Percentiles rank a stretch among this genome's conserved stretches.
These are phyloP conservation scores for Cranoglanis bouderius DNA, from an alignment of 2,113 vertebrate species.

Conservation along the genomic window DNA sequence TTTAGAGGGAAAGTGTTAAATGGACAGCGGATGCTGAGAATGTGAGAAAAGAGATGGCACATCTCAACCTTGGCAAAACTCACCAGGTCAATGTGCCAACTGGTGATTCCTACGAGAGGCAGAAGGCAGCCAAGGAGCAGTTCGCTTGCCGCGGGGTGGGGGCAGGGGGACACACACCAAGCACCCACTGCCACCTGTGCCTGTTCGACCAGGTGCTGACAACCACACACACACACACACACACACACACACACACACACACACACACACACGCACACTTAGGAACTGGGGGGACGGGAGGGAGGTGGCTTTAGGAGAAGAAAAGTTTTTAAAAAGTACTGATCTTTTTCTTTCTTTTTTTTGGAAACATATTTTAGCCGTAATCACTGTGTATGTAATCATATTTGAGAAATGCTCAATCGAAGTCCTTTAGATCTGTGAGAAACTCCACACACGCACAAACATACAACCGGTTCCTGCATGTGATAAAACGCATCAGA, in stretches of 20 bases:
- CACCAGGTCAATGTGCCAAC: constrained; percentile 16
- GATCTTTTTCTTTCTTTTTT: neutral
- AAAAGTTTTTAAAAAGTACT: neutral
- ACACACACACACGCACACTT: constrained; percentile 50
- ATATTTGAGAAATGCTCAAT: constrained; percentile 21
- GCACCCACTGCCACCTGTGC: constrained; percentile 65
- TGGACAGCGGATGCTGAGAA: neutral
- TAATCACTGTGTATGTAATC: constrained; percentile 34
- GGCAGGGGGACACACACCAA: constrained; percentile 51
- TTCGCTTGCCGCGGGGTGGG: constrained; percentile 47
- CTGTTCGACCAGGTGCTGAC: constrained; percentile 67
- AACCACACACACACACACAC: no score
- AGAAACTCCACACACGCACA: neutral
- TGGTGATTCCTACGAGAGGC: constrained; percentile 56
- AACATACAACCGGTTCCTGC: neutral
- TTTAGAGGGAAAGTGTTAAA: neutral
- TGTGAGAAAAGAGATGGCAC: constrained; percentile 24
- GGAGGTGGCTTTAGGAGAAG: neutral
- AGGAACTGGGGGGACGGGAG: neutral
- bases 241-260: constrained; percentile 52
- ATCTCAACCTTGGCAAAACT: constrained; percentile 41
- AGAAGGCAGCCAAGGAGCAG: constrained; percentile 58
- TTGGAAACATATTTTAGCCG: neutral
- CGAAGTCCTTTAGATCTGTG: constrained; percentile 25
- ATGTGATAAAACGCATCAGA: neutral